Evolutionary conservation across 2,113 vertebrate species (phyloP), one percentile per base, ranked within the genome.

Genomic region (Sinocyclocheilus rhinocerous): DNA sequence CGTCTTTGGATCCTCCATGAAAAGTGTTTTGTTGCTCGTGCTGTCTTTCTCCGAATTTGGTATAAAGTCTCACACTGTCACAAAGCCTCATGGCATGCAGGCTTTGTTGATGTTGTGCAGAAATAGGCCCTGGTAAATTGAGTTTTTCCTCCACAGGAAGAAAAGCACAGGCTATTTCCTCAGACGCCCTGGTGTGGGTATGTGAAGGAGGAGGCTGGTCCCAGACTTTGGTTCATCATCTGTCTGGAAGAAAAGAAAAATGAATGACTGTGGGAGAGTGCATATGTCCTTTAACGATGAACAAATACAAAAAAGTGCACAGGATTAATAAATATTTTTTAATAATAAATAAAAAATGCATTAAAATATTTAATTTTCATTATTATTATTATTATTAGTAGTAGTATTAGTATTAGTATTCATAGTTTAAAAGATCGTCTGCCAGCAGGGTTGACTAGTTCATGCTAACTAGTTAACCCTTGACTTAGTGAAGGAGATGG

Each of bases 101-200:
- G 80, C 67, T 50, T 86, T 86, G 82, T 82, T 91, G 86, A 86
- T 86, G 90, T 83, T 86, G 84, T 26, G 76, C 87, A 76, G 39
- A 88, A 89, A 84, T 77, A 76, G 69, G 88, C 39, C n/a, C n/a
- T 83, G 90, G 82, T 88, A 83, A 90, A 90, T 89, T 72, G 57
- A 84, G 24, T 72, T 90, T 83, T 84, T 84, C 84, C 80, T 77
- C 63, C 22, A 72, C 42, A 87, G 87, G 90, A 91, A 84, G 87
- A 84, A 90, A 48, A 59, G 81, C 87, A 86, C 89, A 89, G 75
- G 33, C 52, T 61, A 29, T 86, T 87, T 93, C 89, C 88, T 92
- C 85, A 87, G 73, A 72, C 45, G 5, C 61, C 76, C 72, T 24
- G 52, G 86, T 80, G 88, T 75, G 73, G 81, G 84, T 11, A 4